phyloP scores from a whole-genome alignment of 2,113 vertebrate genomes.

The Lonchura striata region DNA sequence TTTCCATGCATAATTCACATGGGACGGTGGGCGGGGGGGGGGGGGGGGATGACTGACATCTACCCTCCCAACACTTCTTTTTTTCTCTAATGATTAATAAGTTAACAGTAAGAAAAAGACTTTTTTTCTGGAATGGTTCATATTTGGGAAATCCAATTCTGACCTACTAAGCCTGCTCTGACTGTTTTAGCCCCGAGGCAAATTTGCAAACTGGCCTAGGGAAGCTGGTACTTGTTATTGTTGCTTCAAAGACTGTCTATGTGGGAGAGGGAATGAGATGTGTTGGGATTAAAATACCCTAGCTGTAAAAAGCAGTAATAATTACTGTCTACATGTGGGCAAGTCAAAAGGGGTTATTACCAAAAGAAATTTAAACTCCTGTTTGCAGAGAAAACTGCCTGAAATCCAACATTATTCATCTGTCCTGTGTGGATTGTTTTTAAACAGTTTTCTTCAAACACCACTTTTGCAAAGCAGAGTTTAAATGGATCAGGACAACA shows the following conservation, averaged over 20 bases:
- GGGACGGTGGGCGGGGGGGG: no score
- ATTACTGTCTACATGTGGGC: slow-evolving; percentile 61
- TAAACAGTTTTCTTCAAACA: neutral
- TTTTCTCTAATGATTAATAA: slow-evolving; percentile 11
- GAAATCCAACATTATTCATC: slow-evolving; percentile 34
- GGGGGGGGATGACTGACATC: neutral
- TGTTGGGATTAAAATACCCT: slow-evolving; percentile 63
- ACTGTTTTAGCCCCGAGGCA: slow-evolving; percentile 47
- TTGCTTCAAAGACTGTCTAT: slow-evolving; percentile 63
- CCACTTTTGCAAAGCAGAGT: neutral
- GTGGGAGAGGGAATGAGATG: slow-evolving; percentile 63
- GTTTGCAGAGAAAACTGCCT: slow-evolving; percentile 32
- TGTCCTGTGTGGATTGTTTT: neutral
- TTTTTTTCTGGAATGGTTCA: neutral
- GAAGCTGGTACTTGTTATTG: slow-evolving; percentile 64
- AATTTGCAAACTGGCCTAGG: slow-evolving; percentile 51
- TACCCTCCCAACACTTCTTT: neutral
- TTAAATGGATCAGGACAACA: neutral
- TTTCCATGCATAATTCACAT: neutral
- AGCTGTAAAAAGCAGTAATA: slow-evolving; percentile 67
- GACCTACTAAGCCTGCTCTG: slow-evolving; percentile 45
- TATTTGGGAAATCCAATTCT: slow-evolving; percentile 48
- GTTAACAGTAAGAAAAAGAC: neutral
- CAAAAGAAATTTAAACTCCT: slow-evolving; percentile 51
- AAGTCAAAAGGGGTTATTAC: slow-evolving; percentile 62